Conservation (phyloP, 2,888 invertebrate genomes). For the Lagria hirta region DNA sequence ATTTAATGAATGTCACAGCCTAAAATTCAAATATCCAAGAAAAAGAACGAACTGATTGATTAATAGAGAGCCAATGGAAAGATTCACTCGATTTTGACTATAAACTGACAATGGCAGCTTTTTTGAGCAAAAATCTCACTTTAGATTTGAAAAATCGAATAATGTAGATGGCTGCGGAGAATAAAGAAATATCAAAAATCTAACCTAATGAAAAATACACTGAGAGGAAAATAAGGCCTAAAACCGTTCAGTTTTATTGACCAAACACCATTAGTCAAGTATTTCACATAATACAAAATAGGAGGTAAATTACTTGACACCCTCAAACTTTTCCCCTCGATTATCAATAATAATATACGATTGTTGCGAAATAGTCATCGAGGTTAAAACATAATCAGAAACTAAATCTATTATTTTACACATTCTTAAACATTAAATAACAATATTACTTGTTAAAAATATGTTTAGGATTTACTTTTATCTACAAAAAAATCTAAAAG, state of each 20-base stretch:
- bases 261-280: conserved; percentile 2
- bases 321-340: conserved; percentile 9
- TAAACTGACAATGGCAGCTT: conserved; percentile 33
- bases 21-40: conserved; percentile 39
- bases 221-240: conserved; percentile 19
- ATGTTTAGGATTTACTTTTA: conserved; percentile 29
- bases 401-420: conserved; percentile 20
- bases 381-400: conserved; percentile 20
- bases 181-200: conserved; percentile 21
- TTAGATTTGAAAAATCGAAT: conserved; percentile 21
- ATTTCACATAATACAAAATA: conserved; percentile 3
- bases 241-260: conserved; percentile 8
- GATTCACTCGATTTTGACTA: conserved; percentile 21
- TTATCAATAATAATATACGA: too few relatives aligned
- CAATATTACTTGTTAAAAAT: conserved; percentile 36
- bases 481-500: conserved; percentile 28
- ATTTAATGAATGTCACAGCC: conserved; percentile 46
- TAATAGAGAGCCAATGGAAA: conserved; percentile 25
- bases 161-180: conserved; percentile 10
- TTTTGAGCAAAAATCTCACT: conserved; percentile 34
- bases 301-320: conserved; percentile 9
- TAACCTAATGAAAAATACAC: conserved; percentile 21
- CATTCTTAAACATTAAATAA: conserved; percentile 45
- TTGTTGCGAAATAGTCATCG: conserved; percentile 19
- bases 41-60: conserved; percentile 7